Percentiles rank a stretch among this genome's conserved stretches.
phyloP scores from a whole-genome alignment of 2,888 invertebrate species.

The Pycnomerus fuliginosus region DNA sequence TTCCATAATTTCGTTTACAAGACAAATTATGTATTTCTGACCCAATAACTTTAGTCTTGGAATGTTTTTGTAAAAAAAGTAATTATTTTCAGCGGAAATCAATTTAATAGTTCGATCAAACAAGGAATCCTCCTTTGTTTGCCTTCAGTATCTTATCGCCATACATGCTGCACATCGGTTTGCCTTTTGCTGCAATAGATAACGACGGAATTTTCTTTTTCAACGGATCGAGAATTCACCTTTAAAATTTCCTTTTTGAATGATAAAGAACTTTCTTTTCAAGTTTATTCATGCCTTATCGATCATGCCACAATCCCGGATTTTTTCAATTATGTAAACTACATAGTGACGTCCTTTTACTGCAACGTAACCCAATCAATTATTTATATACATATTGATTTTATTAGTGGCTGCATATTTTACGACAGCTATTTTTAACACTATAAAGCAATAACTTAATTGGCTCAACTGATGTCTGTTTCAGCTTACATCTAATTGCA shows the following conservation, averaged over 20 bases:
- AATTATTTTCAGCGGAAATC: slow-evolving; percentile 6
- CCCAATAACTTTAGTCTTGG: not conserved
- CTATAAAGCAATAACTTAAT: no score
- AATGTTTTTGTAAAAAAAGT: slow-evolving; percentile 1
- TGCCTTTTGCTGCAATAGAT: slow-evolving; percentile 4
- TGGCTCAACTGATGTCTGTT: no score
- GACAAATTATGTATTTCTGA: not conserved
- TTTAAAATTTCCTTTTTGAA: slow-evolving; percentile 9
- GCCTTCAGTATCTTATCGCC: slow-evolving; percentile 4
- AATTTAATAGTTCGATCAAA: slow-evolving; percentile 6
- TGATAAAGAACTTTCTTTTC: slow-evolving; percentile 4
- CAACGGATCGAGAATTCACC: slow-evolving; percentile 1
- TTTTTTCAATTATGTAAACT: slow-evolving; percentile 14
- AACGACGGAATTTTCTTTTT: slow-evolving; percentile 3
- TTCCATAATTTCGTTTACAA: slow-evolving; percentile 8
- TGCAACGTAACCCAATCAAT: slow-evolving; percentile 6
- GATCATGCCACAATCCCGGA: slow-evolving; percentile 13
- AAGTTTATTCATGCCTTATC: slow-evolving; percentile 12
- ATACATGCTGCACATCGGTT: not conserved
- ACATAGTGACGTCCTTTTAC: slow-evolving; percentile 12
- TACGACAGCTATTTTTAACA: no score
- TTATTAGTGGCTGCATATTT: no score
- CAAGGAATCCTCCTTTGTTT: slow-evolving; percentile 8
- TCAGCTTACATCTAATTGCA: no score
- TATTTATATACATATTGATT: no score